Evolutionary conservation across 2,888 invertebrate species (phyloP).

Genomic region (Frankliniella intonsa): DNA sequence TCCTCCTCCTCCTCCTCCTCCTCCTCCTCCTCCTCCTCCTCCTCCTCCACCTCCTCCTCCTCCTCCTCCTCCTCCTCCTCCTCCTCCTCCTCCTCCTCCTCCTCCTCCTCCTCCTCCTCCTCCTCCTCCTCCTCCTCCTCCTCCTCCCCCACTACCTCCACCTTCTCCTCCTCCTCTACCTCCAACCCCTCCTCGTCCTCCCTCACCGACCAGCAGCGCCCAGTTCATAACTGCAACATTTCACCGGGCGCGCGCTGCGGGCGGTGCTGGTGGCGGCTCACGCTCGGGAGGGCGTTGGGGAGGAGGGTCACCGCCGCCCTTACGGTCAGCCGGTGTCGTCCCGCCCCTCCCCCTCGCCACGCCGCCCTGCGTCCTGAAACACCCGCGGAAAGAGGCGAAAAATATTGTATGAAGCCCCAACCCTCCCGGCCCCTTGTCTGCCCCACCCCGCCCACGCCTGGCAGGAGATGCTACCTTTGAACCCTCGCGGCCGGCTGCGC

Average conservation of each 20-base stretch:
- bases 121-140: neutral
- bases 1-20: neutral
- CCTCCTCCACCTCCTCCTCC: neutral
- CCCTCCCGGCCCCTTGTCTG: too few relatives aligned
- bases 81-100: neutral
- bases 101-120: neutral
- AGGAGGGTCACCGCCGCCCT: neutral
- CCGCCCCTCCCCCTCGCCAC: neutral
- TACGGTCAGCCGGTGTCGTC: neutral
- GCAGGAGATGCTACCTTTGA: too few relatives aligned
- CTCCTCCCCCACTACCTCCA: neutral
- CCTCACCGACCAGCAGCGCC: neutral
- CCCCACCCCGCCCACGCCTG: too few relatives aligned
- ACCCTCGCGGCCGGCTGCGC: too few relatives aligned
- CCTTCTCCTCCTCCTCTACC: neutral
- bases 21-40: neutral
- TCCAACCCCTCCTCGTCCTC: neutral
- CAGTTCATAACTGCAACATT: constrained; percentile 24
- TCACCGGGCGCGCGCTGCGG: neutral
- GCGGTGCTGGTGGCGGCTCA: neutral
- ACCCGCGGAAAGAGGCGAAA: too few relatives aligned
- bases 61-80: neutral
- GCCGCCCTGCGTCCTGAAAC: too few relatives aligned
- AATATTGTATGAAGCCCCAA: too few relatives aligned
- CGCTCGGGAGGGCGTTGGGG: neutral